Base-by-base conservation (phyloP, 2,888 invertebrate genomes). In the Nasonovia ribisnigri region DNA sequence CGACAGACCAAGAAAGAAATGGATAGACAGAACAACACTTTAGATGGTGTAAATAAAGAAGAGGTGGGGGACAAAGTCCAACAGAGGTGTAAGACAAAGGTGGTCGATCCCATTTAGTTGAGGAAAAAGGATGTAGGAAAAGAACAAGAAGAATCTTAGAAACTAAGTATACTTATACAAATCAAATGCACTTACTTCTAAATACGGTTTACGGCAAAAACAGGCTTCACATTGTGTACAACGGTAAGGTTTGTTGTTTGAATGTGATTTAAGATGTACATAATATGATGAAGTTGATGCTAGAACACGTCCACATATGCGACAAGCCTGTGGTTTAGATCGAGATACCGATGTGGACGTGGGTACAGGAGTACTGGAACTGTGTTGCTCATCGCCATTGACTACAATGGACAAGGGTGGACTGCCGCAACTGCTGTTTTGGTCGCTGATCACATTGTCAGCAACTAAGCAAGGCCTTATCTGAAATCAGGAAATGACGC, bases 221-320 rank as follows among this genome's bases (percentile, higher is more conserved):
- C 97, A 97, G 89, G 97, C 97, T 95, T 97, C 97, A 96, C 98
- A 98, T 90, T 97, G 97, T 95, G 97, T 97, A 96, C 98, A 98
- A 95, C 97, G 97, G 96, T 97, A 98, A 94, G 98, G 98, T 96
- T 98, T 98, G 95, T 97, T 97, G 95, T 97, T 97, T 48, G 98
- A 98, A 96, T 98, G 98, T 95, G 97, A 96, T 96, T 98, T 98
- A 97, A 98, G 97, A 96, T 98, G 98, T 95, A 98, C 98, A 95
- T 98, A 97, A 95, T 97, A 97, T 95, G 97, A 97, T 86, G 97
- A 97, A 94, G 97, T 97, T 29, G 97, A 97, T 93, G 97, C 97
- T 95, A 98, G 96, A 94, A 97, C 97, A 96, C 97, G 97, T 94
- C 97, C 97, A 96, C 98, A 98, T 94, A 97, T 97, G 96, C 97